phyloP scores from a whole-genome alignment of 2,888 invertebrate species.

The Bembecia ichneumoniformis region DNA sequence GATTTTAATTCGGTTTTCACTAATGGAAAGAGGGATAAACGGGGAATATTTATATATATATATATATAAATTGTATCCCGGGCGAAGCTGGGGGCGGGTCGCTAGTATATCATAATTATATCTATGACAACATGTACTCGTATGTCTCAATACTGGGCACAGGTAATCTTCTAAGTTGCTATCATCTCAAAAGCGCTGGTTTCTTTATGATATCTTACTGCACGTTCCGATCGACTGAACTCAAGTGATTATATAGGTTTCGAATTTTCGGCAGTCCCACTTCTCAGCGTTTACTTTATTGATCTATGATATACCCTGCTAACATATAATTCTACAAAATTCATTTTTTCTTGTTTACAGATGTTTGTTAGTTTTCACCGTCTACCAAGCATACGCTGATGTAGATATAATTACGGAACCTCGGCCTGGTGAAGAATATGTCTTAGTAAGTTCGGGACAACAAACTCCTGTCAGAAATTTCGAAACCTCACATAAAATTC shows the following conservation, averaged over 20 bases:
- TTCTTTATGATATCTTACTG: constrained; percentile 14
- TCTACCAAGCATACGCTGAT: constrained; percentile 58
- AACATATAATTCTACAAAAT: constrained; percentile 17
- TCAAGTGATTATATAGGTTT: too few relatives aligned
- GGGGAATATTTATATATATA: too few relatives aligned
- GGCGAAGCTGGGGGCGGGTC: too few relatives aligned
- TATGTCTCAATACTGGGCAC: too few relatives aligned
- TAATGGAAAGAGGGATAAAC: too few relatives aligned
- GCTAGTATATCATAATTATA: too few relatives aligned
- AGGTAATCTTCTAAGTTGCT: too few relatives aligned
- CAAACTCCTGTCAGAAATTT: constrained; percentile 68
- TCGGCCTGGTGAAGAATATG: constrained; percentile 77
- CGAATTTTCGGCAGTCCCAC: constrained; percentile 5
- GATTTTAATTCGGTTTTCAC: too few relatives aligned
- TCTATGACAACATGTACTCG: too few relatives aligned
- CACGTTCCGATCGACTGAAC: too few relatives aligned
- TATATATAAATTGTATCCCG: too few relatives aligned
- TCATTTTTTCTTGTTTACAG: constrained; percentile 54
- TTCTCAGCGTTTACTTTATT: too few relatives aligned
- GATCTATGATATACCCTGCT: constrained; percentile 5
- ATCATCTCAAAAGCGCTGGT: neutral
- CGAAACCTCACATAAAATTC: constrained; percentile 82
- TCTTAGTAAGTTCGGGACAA: constrained; percentile 72
- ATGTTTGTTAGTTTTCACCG: constrained; percentile 60
- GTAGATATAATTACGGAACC: constrained; percentile 76